phyloP scores from a whole-genome alignment of 2,888 invertebrate genomes.

The Diplazon laetatorius region DNA sequence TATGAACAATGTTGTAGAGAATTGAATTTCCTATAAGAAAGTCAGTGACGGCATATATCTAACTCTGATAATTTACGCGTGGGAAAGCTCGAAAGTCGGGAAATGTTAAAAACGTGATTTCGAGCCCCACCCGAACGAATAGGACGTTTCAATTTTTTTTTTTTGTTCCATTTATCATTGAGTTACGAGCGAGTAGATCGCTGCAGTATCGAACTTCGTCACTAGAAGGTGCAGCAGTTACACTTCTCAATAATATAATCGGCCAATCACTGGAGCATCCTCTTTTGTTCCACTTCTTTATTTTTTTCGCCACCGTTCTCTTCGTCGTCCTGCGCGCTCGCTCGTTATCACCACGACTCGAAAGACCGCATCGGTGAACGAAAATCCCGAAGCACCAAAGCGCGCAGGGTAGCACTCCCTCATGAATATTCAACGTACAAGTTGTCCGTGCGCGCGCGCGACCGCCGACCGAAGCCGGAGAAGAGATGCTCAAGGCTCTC shows the following conservation, averaged over 20 bases:
- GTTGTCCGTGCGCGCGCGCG: slow-evolving; percentile 70
- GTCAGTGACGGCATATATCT: no score
- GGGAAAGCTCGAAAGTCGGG: no score
- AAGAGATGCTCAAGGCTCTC: slow-evolving; percentile 64
- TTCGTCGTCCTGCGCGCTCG: slow-evolving; percentile 10
- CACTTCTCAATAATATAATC: not conserved
- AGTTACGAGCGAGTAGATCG: no score
- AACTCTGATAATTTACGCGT: no score
- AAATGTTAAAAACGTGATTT: no score
- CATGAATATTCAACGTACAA: slow-evolving; percentile 80
- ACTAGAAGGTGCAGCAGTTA: not conserved
- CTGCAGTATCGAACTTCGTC: not conserved
- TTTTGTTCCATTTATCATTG: no score
- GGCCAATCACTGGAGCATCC: slow-evolving; percentile 8
- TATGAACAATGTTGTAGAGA: no score
- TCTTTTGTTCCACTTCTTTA: slow-evolving; percentile 20
- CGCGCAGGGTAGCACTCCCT: slow-evolving; percentile 56
- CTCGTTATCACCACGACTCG: slow-evolving; percentile 22
- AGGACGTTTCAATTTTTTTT: no score
- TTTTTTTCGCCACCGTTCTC: not conserved
- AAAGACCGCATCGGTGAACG: not conserved
- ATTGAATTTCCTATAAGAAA: no score
- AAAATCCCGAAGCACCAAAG: slow-evolving; percentile 37
- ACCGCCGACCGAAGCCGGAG: slow-evolving; percentile 33
- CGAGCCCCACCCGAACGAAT: no score